Evolutionary conservation across 2,113 vertebrate genomes (phyloP).

Genomic region (Podarcis muralis): DNA sequence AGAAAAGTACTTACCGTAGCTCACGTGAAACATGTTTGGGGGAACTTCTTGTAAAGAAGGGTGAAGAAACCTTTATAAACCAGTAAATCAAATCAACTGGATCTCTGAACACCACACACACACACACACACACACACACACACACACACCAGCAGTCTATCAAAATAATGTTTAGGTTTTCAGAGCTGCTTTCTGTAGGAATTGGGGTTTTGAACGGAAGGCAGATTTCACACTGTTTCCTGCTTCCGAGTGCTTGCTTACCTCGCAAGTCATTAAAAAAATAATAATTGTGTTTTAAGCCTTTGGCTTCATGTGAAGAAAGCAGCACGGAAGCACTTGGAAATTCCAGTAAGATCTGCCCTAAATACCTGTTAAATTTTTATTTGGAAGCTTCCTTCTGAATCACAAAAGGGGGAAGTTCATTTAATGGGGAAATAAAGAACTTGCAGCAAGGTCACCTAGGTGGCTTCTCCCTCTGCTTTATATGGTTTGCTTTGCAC

Average conservation of each 20-base stretch:
- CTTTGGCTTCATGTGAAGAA: not conserved
- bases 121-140: too few relatives aligned
- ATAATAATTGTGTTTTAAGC: conserved; percentile 1
- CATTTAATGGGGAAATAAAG: conserved; percentile 41
- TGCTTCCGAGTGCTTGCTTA: not conserved
- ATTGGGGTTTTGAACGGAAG: not conserved
- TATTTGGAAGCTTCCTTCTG: conserved; percentile 50
- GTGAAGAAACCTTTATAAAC: not conserved
- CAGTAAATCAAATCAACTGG: not conserved
- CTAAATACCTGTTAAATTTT: conserved; percentile 56
- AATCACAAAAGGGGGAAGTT: conserved; percentile 33
- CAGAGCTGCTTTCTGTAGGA: not conserved
- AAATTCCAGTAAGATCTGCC: conserved; percentile 13
- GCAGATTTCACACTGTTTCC: rapidly evolving
- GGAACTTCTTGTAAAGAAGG: not conserved
- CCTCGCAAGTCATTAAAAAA: not conserved
- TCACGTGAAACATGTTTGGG: not conserved
- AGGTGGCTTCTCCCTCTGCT: conserved; percentile 47
- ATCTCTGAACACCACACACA: not conserved
- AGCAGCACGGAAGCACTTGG: conserved; percentile 19
- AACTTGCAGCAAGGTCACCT: conserved; percentile 49
- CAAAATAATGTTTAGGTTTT: not conserved
- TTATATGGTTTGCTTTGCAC: conserved; percentile 52
- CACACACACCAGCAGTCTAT: not conserved
- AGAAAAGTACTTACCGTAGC: not conserved